These are phyloP conservation scores for Lemur catta DNA, from an alignment of 2,797 vertebrate species.

Conservation along the genomic window DNA sequence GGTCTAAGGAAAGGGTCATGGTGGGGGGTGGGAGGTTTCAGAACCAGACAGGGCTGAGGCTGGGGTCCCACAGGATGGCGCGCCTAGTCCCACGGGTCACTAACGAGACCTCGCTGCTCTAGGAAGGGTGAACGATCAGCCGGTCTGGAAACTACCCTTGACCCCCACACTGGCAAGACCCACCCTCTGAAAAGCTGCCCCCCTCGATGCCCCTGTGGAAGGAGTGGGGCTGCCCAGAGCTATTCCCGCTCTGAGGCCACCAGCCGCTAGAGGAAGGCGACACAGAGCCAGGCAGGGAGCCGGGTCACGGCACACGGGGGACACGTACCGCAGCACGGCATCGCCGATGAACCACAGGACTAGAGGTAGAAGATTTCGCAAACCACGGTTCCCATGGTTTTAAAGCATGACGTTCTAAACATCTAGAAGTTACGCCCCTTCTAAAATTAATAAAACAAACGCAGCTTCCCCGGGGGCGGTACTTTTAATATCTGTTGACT, in stretches of 20 bases:
- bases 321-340: not conserved
- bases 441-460: not conserved
- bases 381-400: not conserved
- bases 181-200: not conserved
- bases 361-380: not conserved
- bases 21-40: not conserved
- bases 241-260: not conserved
- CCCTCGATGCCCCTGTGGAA: too few relatives aligned
- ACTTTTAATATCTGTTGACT: not conserved
- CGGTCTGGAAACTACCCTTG: not conserved
- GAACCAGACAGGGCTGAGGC: not conserved
- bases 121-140: not conserved
- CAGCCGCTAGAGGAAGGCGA: not conserved
- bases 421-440: not conserved
- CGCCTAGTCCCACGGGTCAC: too few relatives aligned
- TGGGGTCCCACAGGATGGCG: not conserved
- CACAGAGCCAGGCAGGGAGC: not conserved
- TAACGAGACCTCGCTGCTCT: not conserved
- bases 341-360: not conserved
- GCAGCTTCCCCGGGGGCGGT: not conserved
- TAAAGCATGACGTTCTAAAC: not conserved
- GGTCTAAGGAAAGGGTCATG: not conserved
- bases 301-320: not conserved
- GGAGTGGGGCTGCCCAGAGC: not conserved
- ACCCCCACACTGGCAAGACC: not conserved